Percentiles rank a stretch among this genome's conserved stretches.
phyloP scores from a whole-genome alignment of 2,113 vertebrate species.

The Daphoenositta chrysoptera region DNA sequence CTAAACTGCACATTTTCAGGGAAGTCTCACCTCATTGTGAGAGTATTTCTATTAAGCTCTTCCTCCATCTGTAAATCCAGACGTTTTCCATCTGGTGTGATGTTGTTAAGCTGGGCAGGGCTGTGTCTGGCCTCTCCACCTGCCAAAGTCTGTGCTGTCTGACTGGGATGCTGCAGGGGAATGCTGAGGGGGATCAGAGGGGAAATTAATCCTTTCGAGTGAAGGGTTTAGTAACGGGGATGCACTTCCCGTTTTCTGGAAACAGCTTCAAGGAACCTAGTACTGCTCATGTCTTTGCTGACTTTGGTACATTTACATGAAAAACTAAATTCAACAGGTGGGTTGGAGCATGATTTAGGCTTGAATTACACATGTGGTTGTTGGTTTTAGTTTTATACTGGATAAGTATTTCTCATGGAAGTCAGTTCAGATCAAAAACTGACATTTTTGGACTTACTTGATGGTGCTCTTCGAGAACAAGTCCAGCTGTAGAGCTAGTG shows the following conservation, averaged over 20 bases:
- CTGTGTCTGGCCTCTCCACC: background rate
- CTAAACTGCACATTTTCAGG: background rate
- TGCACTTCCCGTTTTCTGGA: background rate
- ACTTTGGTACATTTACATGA: background rate
- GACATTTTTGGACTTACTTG: rapidly evolving
- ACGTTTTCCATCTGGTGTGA: constrained; percentile 5
- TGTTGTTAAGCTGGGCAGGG: background rate
- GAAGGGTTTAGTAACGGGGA: background rate
- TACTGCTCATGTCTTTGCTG: background rate
- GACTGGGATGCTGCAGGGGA: background rate
- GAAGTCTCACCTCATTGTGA: background rate
- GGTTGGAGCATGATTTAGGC: background rate
- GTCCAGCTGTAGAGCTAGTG: background rate
- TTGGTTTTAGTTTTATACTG: background rate
- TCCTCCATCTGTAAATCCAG: background rate
- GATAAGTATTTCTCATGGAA: background rate
- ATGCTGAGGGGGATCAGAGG: background rate
- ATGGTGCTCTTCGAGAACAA: background rate
- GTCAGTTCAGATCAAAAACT: background rate
- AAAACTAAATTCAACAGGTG: background rate
- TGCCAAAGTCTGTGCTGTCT: background rate
- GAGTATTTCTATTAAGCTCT: background rate
- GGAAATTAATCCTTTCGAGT: background rate
- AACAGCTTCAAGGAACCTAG: background rate
- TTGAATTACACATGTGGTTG: background rate